Evolutionary conservation across 2,113 vertebrate species (phyloP), one percentile per base, ranked within the genome.

Genomic region (Psephotus haematonotus): DNA sequence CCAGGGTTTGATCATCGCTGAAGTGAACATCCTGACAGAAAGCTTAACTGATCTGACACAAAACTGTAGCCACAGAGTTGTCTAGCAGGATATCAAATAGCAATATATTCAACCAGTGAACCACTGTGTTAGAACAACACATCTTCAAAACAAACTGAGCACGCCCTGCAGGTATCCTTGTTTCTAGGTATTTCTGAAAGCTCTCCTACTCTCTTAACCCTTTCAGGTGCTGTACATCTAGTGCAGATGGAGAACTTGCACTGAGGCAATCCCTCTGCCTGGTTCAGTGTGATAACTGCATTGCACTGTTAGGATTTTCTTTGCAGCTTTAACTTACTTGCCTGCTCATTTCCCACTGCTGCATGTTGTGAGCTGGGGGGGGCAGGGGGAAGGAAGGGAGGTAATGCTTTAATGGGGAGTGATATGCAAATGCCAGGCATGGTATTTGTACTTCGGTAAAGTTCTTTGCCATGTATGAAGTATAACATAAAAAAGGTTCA

Each of bases 111-210:
- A 75, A 47, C 79, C 60, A 44, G 64, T 8, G 68, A 94, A 67
- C 50, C 68, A 53, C 81, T 52, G 71, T 62, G 75, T 92, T 86
- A 68, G 79, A 93, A 44, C 64, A 86, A 50, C 53, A 18, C 10
- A 25, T 64, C 82, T 91, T 77, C 85, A 92, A 50, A 90, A 92
- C 11, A 12, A 92, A 68, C 89, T 13, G 46, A 88, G 79, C 68
- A 92, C 13, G 5, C 68, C 80, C 64, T 83, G 79, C 88, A 92
- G 88, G 64, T 86, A 71, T 78, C 18, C 44, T 31, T n/a, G 29
- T 94, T 94, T 90, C 85, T 63, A 46, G 53, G 68, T 78, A 50
- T 50, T 94, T 90, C 88, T 83, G 85, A 86, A 80, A 88, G 85
- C 79, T 86, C 16, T 86, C 14, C 47, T 72, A 2, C 35, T 62